Evolutionary conservation across 1,140 invertebrate genomes (phyloP).

Genomic region (Eubasilissa regina): DNA sequence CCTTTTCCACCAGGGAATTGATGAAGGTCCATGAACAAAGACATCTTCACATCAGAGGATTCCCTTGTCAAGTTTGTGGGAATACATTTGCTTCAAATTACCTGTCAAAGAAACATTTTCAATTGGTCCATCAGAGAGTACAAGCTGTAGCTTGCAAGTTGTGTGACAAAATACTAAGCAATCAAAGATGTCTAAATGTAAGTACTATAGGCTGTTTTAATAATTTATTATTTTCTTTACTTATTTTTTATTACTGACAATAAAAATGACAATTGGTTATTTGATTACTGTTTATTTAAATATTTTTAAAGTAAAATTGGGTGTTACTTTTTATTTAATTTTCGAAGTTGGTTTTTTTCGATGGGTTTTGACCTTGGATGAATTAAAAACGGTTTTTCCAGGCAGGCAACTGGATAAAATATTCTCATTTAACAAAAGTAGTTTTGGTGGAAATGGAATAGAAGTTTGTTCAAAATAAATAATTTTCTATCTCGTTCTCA

Average conservation of each 20-base stretch:
- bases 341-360: no score
- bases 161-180: conserved; percentile 19
- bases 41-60: not conserved
- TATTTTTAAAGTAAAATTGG: no score
- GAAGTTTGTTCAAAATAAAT: not conserved
- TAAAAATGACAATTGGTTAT: no score
- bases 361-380: no score
- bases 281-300: no score
- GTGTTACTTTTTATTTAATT: no score
- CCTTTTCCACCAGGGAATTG: conserved; percentile 22
- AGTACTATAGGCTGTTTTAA: not conserved
- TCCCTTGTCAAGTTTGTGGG: conserved; percentile 28
- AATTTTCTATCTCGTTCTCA: not conserved
- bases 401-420: no score
- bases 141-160: conserved; percentile 33
- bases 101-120: conserved; percentile 14
- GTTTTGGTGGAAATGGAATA: no score
- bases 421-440: no score
- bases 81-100: conserved; percentile 23
- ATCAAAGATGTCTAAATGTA: conserved; percentile 10
- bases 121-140: conserved; percentile 16
- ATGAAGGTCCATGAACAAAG: conserved; percentile 22
- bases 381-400: no score
- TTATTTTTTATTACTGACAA: no score
- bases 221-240: not conserved